Evolutionary conservation across 2,113 vertebrate genomes (phyloP).

Genomic region (Uria lomvia): DNA sequence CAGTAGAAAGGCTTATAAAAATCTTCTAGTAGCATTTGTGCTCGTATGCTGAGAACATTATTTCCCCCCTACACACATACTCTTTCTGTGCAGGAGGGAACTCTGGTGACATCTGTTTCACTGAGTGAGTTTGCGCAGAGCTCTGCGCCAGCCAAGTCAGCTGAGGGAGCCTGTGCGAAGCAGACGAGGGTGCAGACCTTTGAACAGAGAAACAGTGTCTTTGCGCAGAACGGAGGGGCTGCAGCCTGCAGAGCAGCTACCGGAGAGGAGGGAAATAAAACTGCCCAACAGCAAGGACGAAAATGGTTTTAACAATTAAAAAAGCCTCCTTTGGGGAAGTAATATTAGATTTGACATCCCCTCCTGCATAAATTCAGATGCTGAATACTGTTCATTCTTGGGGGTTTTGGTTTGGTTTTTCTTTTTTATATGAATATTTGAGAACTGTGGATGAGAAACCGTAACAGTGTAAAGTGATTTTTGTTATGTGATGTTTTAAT

Average conservation of each 20-base stretch:
- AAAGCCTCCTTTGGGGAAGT: background rate
- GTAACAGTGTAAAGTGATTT: background rate
- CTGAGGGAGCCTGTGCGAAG: background rate
- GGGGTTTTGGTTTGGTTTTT: background rate
- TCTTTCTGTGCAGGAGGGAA: conserved; percentile 17
- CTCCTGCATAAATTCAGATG: background rate
- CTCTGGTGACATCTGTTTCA: conserved; percentile 38
- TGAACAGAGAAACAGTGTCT: background rate
- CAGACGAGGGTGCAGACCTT: background rate
- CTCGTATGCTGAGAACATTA: conserved; percentile 4
- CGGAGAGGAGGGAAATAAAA: background rate
- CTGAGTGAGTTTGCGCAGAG: background rate
- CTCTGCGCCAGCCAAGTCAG: background rate
- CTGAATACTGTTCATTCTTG: background rate
- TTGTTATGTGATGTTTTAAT: background rate
- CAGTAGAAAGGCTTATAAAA: conserved; percentile 54
- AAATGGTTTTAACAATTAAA: background rate
- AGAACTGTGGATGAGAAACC: background rate
- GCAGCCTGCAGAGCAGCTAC: background rate
- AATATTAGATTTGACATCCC: background rate
- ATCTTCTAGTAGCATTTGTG: conserved; percentile 44
- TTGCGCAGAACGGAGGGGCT: background rate
- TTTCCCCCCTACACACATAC: background rate
- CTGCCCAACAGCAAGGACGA: background rate
- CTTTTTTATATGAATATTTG: background rate